Evolutionary conservation across 1,140 invertebrate species (phyloP), one percentile per base, ranked within the genome.

Genomic region (Lineus longissimus): DNA sequence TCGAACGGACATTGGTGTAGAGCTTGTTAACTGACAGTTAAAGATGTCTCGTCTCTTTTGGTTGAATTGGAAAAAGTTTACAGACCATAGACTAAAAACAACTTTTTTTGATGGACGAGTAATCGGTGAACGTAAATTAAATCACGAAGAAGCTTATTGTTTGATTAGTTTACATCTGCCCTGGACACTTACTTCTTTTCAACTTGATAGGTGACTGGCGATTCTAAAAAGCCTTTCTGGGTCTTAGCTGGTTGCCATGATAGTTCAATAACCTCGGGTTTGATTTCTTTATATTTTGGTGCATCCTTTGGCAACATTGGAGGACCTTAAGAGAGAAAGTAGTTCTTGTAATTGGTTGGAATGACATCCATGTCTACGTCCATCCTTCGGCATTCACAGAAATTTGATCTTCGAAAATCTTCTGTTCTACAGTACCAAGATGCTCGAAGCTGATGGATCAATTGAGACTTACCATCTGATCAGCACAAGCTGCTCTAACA

Each of bases 381-480:
- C 11, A 19, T 19, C 11, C 40, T 43, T 43, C 11, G 40, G 19
- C 11, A 43, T 19, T 15, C 23, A 13, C 13, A 43, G 11, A 13
- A 43, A 43, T 13, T 19, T 19, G 40, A 11, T 11, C 19, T 43
- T 19, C 11, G 11, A 11, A 43, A 43, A 43, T 43, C 40, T 43
- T 13, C 11, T 43, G 19, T n/a, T n/a, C n/a, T n/a, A 43, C 40
- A 43, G 40, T 43, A 43, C 11, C 40, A 13, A 19, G 19, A 43
- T 75, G 74, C 15, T 79, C 77, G 67, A 74, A 75, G 19, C 67
- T 59, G 6, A 77, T 77, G 62, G 65, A 77, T 61, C 98, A 94
- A 83, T 98, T 98, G 80, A 97, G 92, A 65, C 95, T 95, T 85
- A 95, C 89, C 1, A 98, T 94, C 56, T 95, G 87, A 86, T 98